A percentile compares a stretch with the other conserved stretches of the same genome.
Evolutionary conservation across 2,113 vertebrate species (phyloP).

Genomic region (rat (Rattus norvegicus)): GRCr8 NC_086019.1:155295501-155296000

Average conservation of each 20-base stretch:
- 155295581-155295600: not conserved
- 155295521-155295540: slow-evolving; percentile 29
- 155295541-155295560: not conserved
- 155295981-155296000: not conserved
- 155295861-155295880: not conserved
- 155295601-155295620: not conserved
- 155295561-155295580: slow-evolving; percentile 36
- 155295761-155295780: not conserved
- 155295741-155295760: not conserved
- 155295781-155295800: not conserved
- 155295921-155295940: not conserved
- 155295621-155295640: not conserved
- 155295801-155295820: not conserved
- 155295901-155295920: slow-evolving; percentile 13
- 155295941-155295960: not conserved
- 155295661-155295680: not conserved
- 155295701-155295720: not conserved
- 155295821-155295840: not conserved
- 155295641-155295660: not conserved
- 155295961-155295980: not conserved
- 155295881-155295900: not conserved
- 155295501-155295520: not conserved
- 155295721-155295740: not conserved
- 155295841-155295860: not conserved
- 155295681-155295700: not conserved